Base-by-base conservation (phyloP, 2,888 invertebrate genomes). In the Eilema griseolum region DNA sequence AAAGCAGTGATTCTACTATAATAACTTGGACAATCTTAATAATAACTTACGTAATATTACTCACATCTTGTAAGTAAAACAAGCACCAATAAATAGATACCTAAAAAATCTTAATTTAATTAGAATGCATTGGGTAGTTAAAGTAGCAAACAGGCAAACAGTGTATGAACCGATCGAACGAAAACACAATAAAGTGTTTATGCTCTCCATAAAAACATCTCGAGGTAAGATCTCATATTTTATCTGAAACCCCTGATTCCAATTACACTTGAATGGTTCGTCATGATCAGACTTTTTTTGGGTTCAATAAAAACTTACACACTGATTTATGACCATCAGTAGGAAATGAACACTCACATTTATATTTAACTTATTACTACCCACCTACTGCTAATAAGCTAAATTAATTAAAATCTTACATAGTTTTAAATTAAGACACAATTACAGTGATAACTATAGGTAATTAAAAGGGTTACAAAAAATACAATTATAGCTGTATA, bases 261-360 rank as follows among this genome's bases (percentile, higher is more conserved):
- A 95, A 95, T 95, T 95, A 95, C 93, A 89, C 86, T 82, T 92
- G 90, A 92, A 94, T 92, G 93, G 93, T 93, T 93, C 93, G 89
- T 92, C 93, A 92, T 92, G 94, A 93, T 91, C 94, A 91, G 88
- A 92, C 80, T 90, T 93, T 93, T 93, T 92, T 90, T 87, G 90
- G 88, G 84, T 83, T 85, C 89, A 90, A 93, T 92, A 94, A 95
- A 94, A 92, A 86, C 84, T 88, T 88, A 88, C 82, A 81, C 76
- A 72, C 86, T 92, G 92, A 94, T 94, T 94, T 95, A 94, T 93
- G 83, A 74, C 84, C 85, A 68, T 77, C 80, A 80, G 89, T 91
- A 91, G 88, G 83, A 87, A 86, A 85, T 86, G 85, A 86, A 80
- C 84, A 84, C 72, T 86, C 85, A 85, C 86, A 86, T 89, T 88